A percentile compares a stretch with the other conserved stretches of the same genome.
These are phyloP conservation scores for Siniperca scherzeri DNA, from an alignment of 2,797 vertebrate species.

Conservation along the genomic window DNA sequence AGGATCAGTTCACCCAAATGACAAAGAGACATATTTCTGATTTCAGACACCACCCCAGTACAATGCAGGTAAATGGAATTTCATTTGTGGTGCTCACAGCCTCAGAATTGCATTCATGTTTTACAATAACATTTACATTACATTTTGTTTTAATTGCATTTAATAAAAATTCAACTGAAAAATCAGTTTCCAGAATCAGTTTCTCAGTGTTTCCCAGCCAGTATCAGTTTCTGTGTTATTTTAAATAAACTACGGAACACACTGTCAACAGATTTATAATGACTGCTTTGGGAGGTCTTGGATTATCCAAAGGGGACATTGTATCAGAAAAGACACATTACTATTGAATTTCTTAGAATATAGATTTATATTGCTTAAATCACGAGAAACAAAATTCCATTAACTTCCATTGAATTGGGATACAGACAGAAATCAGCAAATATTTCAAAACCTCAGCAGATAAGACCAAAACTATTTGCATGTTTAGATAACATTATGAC, in stretches of 20 bases:
- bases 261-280: background rate
- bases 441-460: background rate
- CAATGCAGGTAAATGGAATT: background rate
- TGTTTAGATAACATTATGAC: background rate
- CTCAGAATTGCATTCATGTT: background rate
- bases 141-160: background rate
- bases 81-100: background rate
- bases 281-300: background rate
- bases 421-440: background rate
- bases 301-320: background rate
- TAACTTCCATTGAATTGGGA: background rate
- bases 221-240: background rate
- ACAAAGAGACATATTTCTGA: background rate
- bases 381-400: background rate
- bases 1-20: constrained; percentile 15
- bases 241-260: constrained; percentile 5
- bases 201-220: background rate
- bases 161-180: constrained; percentile 3
- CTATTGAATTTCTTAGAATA: background rate
- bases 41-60: background rate
- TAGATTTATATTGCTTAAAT: background rate
- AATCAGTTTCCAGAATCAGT: background rate
- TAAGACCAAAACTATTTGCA: background rate
- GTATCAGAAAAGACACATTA: background rate
- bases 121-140: background rate